phyloP scores from a whole-genome alignment of 2,888 invertebrate species.

The Plagiodera versicolora region DNA sequence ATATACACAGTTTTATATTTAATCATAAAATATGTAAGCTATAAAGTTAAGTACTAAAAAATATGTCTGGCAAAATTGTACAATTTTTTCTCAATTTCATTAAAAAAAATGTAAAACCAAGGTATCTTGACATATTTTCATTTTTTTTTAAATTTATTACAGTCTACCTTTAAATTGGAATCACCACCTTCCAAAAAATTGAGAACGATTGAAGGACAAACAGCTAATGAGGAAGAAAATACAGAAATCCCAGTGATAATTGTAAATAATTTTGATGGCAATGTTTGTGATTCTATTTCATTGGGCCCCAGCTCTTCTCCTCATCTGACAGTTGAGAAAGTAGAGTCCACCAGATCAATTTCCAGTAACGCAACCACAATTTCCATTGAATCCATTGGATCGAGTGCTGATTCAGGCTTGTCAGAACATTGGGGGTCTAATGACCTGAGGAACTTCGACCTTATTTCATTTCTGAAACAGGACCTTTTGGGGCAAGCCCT shows the following conservation, averaged over 20 bases:
- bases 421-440: background rate
- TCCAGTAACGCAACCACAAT: background rate
- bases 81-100: background rate
- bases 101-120: background rate
- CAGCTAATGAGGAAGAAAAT: background rate
- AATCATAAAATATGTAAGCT: too few relatives aligned
- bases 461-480: background rate
- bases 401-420: background rate
- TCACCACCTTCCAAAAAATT: background rate
- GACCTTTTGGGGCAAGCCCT: background rate
- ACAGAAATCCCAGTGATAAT: background rate
- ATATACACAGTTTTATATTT: background rate
- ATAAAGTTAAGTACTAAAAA: background rate
- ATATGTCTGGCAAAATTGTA: background rate
- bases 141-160: background rate
- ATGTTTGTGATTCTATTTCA: background rate
- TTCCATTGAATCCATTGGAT: too few relatives aligned
- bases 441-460: background rate
- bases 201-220: background rate
- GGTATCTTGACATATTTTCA: background rate
- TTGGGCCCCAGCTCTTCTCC: background rate
- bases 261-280: background rate
- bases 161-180: background rate
- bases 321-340: background rate
- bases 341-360: background rate